Base-by-base conservation (phyloP, 1,140 invertebrate species). In the Drosophila triauraria region DNA sequence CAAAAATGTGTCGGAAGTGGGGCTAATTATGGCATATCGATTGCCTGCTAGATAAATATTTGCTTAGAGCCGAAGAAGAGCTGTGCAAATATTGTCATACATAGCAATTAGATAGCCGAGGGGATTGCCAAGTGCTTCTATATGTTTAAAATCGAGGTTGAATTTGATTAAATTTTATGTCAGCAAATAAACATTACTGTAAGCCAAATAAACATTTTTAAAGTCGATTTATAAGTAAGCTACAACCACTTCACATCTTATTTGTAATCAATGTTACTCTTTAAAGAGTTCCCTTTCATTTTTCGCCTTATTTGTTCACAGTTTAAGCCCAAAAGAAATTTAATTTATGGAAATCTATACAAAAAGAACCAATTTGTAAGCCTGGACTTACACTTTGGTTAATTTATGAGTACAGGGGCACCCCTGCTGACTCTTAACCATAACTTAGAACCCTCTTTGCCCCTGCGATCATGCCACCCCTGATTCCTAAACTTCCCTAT, bases 1-100 rank as follows among this genome's bases (percentile, higher is more conserved):
- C 42, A 63, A 15, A 47, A 68, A 68, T 51, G 65, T 67, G 46
- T 69, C 65, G 65, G 62, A 69, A 69, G 62, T 69, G 65, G 65
- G 20, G 46, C 65, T 69, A 51, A 69, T 69, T 68, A 68, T 67
- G 65, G 65, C 13, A 20, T 51, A 69, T 69, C 65, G 65, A 51
- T 68, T 25, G 62, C 3, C 40, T 38, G 35, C 7, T 15, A 27
- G 63, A 17, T 30, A 63, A 63, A 23, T 63, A 62, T 40, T 62
- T 62, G 32, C 35, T 20, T 30, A 8, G 30, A n/a, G 8, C 7
- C 20, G 7, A 38, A 44, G 40, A 23, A 56, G 42, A 25, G 61
- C n/a, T 40, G 7, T 20, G 27, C 17, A 67, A 67, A 48, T 65
- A 30, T 68, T 65, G 65, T 46, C 61, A 40, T 67, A 67, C 64